phyloP scores from a whole-genome alignment of 2,888 invertebrate genomes.

The Idaea biselata region DNA sequence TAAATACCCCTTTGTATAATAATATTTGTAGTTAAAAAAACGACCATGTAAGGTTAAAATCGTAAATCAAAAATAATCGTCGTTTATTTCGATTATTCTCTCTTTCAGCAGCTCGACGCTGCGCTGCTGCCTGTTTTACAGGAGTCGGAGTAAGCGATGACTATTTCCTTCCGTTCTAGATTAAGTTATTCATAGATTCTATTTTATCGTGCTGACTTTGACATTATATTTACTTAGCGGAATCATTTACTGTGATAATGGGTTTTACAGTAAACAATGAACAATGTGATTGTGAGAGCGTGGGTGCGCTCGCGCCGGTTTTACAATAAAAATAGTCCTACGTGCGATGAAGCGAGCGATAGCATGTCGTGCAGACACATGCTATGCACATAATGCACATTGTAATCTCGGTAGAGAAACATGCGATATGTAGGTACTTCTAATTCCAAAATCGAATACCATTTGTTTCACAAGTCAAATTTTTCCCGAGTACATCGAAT shows the following conservation, averaged over 20 bases:
- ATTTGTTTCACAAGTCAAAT: too few species aligned
- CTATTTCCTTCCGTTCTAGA: neutral
- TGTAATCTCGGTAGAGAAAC: neutral
- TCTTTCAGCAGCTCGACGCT: too few species aligned
- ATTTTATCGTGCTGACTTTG: slow-evolving; percentile 12
- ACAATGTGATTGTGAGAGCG: slow-evolving; percentile 35
- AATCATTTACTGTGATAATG: slow-evolving; percentile 27
- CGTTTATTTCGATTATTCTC: too few species aligned
- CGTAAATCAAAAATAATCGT: too few species aligned
- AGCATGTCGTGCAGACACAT: neutral
- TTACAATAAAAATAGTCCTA: neutral
- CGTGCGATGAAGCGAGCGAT: neutral
- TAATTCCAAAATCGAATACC: too few species aligned
- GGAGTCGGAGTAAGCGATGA: too few species aligned
- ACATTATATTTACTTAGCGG: slow-evolving; percentile 26
- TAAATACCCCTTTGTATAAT: too few species aligned
- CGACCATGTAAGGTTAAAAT: too few species aligned
- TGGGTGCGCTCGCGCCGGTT: slow-evolving; percentile 34
- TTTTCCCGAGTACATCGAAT: too few species aligned
- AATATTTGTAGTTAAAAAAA: too few species aligned
- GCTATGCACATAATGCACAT: neutral
- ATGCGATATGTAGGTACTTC: neutral
- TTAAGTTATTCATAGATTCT: neutral
- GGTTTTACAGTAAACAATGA: slow-evolving; percentile 32
- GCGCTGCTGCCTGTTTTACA: too few species aligned